phyloP scores from a whole-genome alignment of 2,797 vertebrate genomes.

The Tapera naevia region DNA sequence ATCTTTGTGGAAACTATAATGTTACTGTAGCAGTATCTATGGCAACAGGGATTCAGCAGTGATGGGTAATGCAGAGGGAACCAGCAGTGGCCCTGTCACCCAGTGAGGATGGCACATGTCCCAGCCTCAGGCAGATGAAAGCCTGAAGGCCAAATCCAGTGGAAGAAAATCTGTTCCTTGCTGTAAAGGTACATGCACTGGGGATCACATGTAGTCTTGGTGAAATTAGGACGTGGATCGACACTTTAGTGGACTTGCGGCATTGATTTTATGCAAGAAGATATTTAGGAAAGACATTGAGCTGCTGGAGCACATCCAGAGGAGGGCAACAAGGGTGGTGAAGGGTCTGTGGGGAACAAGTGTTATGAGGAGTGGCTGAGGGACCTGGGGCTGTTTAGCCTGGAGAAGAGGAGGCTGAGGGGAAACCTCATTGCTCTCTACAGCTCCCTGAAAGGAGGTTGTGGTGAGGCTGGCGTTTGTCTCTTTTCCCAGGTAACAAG shows the following conservation, averaged over 20 bases:
- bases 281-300: neutral
- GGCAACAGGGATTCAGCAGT: neutral
- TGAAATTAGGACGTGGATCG: neutral
- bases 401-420: too few species aligned
- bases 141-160: neutral
- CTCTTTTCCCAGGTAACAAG: too few species aligned
- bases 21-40: slow-evolving; percentile 23
- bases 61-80: neutral
- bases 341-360: too few species aligned
- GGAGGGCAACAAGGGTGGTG: too few species aligned
- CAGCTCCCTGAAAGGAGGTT: too few species aligned
- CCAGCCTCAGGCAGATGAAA: neutral
- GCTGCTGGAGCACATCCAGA: too few species aligned
- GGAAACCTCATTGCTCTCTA: too few species aligned
- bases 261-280: neutral
- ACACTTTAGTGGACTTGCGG: neutral
- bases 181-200: neutral
- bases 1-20: slow-evolving; percentile 64
- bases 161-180: neutral
- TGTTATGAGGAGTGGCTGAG: too few species aligned
- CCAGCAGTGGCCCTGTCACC: neutral
- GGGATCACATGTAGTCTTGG: neutral
- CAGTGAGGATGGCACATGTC: neutral
- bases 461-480: too few species aligned
- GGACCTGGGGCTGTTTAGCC: too few species aligned